Percentiles rank a stretch among this genome's conserved stretches.
phyloP scores from a whole-genome alignment of 2,888 invertebrate genomes.

The Rhodophaea formosa region DNA sequence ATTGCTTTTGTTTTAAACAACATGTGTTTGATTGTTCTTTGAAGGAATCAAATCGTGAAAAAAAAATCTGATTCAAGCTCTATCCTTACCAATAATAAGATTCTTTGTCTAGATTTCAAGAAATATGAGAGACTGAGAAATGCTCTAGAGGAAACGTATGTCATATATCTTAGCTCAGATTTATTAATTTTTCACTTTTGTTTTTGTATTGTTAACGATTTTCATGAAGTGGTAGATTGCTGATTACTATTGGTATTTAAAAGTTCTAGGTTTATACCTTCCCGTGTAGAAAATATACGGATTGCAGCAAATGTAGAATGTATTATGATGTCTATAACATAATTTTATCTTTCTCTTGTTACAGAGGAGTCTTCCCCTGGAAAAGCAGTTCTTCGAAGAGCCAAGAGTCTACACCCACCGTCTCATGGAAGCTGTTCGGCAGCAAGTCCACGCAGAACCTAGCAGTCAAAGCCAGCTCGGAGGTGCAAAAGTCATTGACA shows the following conservation, averaged over 20 bases:
- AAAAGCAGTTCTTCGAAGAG: constrained; percentile 65
- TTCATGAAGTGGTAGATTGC: too few species aligned
- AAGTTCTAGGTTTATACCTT: too few species aligned
- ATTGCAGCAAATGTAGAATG: not conserved
- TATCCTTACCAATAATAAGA: too few species aligned
- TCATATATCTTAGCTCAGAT: too few species aligned
- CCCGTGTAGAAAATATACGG: too few species aligned
- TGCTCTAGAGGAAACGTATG: too few species aligned
- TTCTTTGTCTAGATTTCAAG: too few species aligned
- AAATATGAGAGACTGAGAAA: too few species aligned
- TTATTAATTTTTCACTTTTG: too few species aligned
- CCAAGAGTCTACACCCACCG: constrained; percentile 48
- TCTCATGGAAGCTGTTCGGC: constrained; percentile 66
- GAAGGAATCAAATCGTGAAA: not conserved
- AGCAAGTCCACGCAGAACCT: constrained; percentile 68
- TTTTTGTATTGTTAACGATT: too few species aligned
- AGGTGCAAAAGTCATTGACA: constrained; percentile 57
- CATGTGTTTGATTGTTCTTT: not conserved
- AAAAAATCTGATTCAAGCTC: too few species aligned
- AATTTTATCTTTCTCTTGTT: constrained; percentile 45
- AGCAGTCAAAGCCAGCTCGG: constrained; percentile 50
- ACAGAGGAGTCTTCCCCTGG: constrained; percentile 80
- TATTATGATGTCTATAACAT: not conserved
- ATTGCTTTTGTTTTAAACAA: not conserved
- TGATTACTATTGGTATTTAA: too few species aligned